These are phyloP conservation scores for Cynodonichthys magdalenae DNA, from an alignment of 2,797 vertebrate species.

Conservation along the genomic window DNA sequence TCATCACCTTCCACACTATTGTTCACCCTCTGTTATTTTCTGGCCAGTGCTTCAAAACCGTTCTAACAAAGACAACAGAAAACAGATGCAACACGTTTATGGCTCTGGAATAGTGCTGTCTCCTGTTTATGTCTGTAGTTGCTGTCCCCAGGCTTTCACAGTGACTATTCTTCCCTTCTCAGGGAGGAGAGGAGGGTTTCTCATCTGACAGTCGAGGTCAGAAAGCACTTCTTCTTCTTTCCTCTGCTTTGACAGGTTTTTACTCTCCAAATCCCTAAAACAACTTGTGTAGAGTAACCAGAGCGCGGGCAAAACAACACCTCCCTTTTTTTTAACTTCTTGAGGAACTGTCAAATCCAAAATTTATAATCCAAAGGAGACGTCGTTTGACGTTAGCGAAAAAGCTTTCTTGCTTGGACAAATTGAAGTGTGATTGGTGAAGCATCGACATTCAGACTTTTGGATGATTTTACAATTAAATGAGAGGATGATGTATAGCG, in stretches of 20 bases:
- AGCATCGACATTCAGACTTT: conserved; percentile 7
- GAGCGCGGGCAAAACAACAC: conserved; percentile 8
- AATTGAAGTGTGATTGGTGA: not conserved
- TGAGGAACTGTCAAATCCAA: conserved; percentile 25
- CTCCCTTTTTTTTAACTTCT: not conserved
- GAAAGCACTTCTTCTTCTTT: conserved; percentile 50
- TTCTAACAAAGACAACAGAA: conserved; percentile 37
- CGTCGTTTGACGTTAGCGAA: conserved; percentile 27
- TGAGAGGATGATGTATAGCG: conserved; percentile 15
- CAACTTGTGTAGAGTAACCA: conserved; percentile 32
- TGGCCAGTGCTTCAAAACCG: conserved; percentile 28
- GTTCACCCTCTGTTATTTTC: conserved; percentile 3
- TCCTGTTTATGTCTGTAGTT: conserved; percentile 45
- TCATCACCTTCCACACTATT: conserved; percentile 15
- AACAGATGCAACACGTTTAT: conserved; percentile 34
- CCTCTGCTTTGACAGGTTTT: conserved; percentile 52
- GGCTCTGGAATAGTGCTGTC: conserved; percentile 28
- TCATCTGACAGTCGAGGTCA: conserved; percentile 66
- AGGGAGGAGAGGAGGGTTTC: conserved; percentile 21
- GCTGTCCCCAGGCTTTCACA: conserved; percentile 37
- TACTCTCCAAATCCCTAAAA: conserved; percentile 33
- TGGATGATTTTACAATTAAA: conserved; percentile 25
- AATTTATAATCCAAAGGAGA: conserved; percentile 28
- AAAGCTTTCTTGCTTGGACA: conserved; percentile 7
- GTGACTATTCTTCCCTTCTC: conserved; percentile 47